Evolutionary conservation across 2,113 vertebrate genomes (phyloP).

Genomic region (Garra rufa): DNA sequence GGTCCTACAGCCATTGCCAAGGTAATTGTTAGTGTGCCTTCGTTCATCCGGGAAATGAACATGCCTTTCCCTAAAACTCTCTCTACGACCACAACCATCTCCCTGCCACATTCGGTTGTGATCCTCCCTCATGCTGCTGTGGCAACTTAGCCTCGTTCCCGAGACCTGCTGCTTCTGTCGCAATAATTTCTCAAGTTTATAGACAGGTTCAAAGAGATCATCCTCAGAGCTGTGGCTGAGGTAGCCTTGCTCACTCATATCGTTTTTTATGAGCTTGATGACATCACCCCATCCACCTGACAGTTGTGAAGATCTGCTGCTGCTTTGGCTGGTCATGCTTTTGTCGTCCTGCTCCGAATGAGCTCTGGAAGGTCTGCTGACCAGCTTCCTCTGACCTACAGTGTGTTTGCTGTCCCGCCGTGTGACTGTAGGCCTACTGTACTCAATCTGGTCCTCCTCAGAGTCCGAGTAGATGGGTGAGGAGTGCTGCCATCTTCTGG

Average conservation of each 20-base stretch:
- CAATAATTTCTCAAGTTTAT: slow-evolving; percentile 56
- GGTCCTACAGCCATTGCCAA: slow-evolving; percentile 26
- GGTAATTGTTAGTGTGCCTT: slow-evolving; percentile 29
- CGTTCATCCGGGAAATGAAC: slow-evolving; percentile 71
- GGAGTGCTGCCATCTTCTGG: slow-evolving; percentile 64
- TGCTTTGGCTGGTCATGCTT: slow-evolving; percentile 41
- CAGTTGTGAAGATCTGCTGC: slow-evolving; percentile 56
- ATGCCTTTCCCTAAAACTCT: slow-evolving; percentile 60
- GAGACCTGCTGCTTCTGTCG: slow-evolving; percentile 36
- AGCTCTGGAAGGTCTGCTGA: not conserved
- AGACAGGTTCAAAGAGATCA: slow-evolving; percentile 56
- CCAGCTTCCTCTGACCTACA: slow-evolving; percentile 1
- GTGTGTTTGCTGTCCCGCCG: not conserved
- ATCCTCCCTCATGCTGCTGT: slow-evolving; percentile 55
- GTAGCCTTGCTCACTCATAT: slow-evolving; percentile 57
- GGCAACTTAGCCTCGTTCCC: slow-evolving; percentile 46
- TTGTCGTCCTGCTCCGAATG: slow-evolving; percentile 29
- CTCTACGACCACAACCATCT: slow-evolving; percentile 17
- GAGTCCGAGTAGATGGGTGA: slow-evolving; percentile 52
- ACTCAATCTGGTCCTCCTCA: slow-evolving; percentile 35
- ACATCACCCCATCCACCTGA: slow-evolving; percentile 61
- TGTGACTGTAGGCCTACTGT: not conserved
- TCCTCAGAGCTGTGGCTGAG: slow-evolving; percentile 69
- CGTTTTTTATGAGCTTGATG: slow-evolving; percentile 57
- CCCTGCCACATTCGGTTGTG: slow-evolving; percentile 36